Base-by-base conservation (phyloP, 2,888 invertebrate genomes). In the Steromphala cineraria region DNA sequence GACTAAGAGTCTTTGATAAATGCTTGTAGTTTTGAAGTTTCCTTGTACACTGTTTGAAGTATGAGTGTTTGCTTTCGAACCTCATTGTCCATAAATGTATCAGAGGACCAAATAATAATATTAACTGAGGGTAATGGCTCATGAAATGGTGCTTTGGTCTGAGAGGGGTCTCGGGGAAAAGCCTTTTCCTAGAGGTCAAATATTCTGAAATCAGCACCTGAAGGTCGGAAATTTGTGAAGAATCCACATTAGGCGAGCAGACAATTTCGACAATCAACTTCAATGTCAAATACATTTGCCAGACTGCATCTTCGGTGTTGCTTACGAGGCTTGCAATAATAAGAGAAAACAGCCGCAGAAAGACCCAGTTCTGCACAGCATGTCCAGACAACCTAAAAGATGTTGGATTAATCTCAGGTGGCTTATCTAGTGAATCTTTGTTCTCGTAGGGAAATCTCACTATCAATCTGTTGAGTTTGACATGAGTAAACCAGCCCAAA, bases 41-140 rank as follows among this genome's bases (percentile, higher is more conserved):
- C 40, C 80, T 79, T 36, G 83, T 81, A 76, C 81, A 81, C 24
- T 77, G 53, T 75, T 87, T 85, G 74, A 86, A 86, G 77, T 83
- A 85, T 55, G 79, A 55, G 71, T 86, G 84, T 76, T 81, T 85
- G 40, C 81, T 81, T 75, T 85, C 84, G 78, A 86, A 86, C 13
- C 84, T 53, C 80, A 86, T 67, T 36, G 82, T 82, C 86, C 86
- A 86, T 24, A 81, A 53, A 17, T 80, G 55, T n/a, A 80, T 80
- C 36, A 85, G 67, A 55, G 85, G 83, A 19, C 86, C 83, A 81
- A 82, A 85, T 53, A 24, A 19, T 21, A 81, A 28, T n/a, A 80
- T 82, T 24, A 82, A 79, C 36, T 79, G 75, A 28, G 86, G 82
- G 67, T 82, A 85, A 62, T 85, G 84, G 15, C 36, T 24, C 46